Conservation (phyloP, 2,888 invertebrate genomes). For the Habroteleia sp. region DNA sequence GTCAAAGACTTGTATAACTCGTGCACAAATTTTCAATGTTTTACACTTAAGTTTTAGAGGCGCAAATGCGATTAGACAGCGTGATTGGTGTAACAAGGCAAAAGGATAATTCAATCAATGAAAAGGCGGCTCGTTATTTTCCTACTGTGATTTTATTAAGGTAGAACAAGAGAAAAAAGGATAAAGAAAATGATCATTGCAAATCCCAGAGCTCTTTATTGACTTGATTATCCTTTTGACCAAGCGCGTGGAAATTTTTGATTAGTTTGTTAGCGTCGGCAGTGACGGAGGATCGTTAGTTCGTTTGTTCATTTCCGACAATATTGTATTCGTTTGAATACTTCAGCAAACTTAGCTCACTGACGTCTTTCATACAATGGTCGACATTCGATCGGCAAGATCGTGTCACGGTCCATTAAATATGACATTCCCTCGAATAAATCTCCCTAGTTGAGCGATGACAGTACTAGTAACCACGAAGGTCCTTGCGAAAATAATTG, state of each 20-base stretch:
- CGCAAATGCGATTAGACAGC: too few relatives aligned
- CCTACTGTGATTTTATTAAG: too few relatives aligned
- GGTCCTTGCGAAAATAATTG: conserved; percentile 22
- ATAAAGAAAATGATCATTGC: too few relatives aligned
- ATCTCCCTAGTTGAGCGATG: conserved; percentile 33
- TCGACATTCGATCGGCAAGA: conserved; percentile 37
- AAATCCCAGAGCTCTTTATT: too few relatives aligned
- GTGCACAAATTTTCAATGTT: conserved; percentile 46
- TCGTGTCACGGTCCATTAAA: conserved; percentile 41
- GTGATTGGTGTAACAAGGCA: too few relatives aligned
- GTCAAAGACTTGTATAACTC: too few relatives aligned
- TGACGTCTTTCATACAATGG: conserved; percentile 60
- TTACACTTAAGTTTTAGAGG: too few relatives aligned
- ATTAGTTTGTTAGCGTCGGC: conserved; percentile 30
- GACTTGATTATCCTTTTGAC: conserved; percentile 24
- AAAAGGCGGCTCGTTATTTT: conserved; percentile 26
- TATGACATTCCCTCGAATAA: conserved; percentile 33
- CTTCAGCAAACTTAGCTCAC: conserved; percentile 62
- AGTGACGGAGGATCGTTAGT: conserved; percentile 25
- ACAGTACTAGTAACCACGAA: conserved; percentile 16
- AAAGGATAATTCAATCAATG: conserved; percentile 34
- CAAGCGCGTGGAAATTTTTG: background rate
- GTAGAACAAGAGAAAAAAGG: conserved; percentile 1
- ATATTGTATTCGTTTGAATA: conserved; percentile 60
- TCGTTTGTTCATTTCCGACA: conserved; percentile 45